These are phyloP conservation scores for Erebia epiphron DNA, from an alignment of 2,888 invertebrate species.

Conservation along the genomic window DNA sequence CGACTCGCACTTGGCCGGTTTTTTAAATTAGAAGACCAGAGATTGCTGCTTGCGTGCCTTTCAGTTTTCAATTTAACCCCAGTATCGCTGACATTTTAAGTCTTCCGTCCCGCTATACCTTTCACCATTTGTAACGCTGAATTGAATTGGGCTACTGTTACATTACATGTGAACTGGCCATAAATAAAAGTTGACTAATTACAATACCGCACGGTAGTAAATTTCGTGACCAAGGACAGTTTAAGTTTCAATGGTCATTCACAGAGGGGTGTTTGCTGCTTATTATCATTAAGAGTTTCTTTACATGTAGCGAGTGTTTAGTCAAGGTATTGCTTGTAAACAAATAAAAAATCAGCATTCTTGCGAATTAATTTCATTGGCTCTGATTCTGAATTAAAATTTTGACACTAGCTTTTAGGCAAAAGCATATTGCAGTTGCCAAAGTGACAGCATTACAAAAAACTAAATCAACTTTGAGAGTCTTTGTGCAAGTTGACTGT, in stretches of 20 bases:
- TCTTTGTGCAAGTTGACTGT: too few species aligned
- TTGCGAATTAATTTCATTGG: too few species aligned
- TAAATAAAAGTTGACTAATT: constrained; percentile 28
- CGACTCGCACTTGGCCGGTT: too few species aligned
- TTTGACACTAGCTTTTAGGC: too few species aligned
- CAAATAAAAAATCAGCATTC: too few species aligned
- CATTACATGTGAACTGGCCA: constrained; percentile 9
- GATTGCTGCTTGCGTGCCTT: neutral
- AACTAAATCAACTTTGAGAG: too few species aligned
- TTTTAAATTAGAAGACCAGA: too few species aligned
- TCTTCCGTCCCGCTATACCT: constrained; percentile 6
- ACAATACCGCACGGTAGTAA: constrained; percentile 19
- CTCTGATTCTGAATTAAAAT: too few species aligned
- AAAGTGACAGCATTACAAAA: too few species aligned
- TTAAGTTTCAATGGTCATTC: constrained; percentile 25
- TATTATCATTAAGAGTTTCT: constrained; percentile 8
- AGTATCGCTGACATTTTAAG: constrained; percentile 7
- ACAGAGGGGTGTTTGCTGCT: constrained; percentile 6
- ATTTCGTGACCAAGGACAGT: constrained; percentile 28
- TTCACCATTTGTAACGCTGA: constrained; percentile 17
- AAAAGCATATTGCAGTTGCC: too few species aligned
- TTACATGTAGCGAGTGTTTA: constrained; percentile 2
- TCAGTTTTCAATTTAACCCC: constrained; percentile 8
- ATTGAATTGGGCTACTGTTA: constrained; percentile 16
- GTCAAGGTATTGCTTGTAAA: neutral